phyloP scores from a whole-genome alignment of 2,797 vertebrate species.

The Nannoperca obscura region DNA sequence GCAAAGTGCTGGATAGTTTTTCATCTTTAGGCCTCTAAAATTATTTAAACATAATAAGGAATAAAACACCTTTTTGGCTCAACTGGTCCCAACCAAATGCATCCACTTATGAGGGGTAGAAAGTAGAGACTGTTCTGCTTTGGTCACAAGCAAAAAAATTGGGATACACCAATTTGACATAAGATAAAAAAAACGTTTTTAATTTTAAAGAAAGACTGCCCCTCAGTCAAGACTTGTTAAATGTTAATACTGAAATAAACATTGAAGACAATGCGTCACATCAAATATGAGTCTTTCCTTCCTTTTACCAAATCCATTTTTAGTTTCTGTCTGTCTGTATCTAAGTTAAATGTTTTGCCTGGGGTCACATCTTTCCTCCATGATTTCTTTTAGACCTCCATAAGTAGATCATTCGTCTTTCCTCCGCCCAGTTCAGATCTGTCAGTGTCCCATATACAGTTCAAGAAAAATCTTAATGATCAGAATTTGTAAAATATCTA shows the following conservation, averaged over 20 bases:
- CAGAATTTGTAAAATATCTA: conserved; percentile 9
- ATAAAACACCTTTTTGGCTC: background rate
- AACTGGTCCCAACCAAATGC: background rate
- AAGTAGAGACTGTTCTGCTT: background rate
- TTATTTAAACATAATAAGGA: background rate
- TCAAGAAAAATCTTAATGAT: conserved; percentile 11
- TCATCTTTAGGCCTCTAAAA: background rate
- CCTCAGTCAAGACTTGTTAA: background rate
- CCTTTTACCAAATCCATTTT: background rate
- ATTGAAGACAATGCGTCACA: background rate
- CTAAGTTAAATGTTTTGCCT: background rate
- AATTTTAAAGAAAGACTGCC: background rate
- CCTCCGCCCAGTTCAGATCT: conserved; percentile 3
- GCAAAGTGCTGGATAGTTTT: background rate
- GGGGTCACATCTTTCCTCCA: conserved; percentile 7
- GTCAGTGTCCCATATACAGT: conserved; percentile 29
- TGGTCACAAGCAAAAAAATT: background rate
- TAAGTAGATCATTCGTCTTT: conserved; percentile 21
- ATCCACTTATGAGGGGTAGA: background rate
- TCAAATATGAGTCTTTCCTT: background rate
- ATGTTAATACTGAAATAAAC: background rate
- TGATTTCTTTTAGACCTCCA: conserved; percentile 20
- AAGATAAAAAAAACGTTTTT: background rate
- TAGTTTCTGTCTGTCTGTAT: background rate
- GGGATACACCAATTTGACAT: background rate